phyloP scores from a whole-genome alignment of 2,113 vertebrate species.

The Phaethon lepturus region DNA sequence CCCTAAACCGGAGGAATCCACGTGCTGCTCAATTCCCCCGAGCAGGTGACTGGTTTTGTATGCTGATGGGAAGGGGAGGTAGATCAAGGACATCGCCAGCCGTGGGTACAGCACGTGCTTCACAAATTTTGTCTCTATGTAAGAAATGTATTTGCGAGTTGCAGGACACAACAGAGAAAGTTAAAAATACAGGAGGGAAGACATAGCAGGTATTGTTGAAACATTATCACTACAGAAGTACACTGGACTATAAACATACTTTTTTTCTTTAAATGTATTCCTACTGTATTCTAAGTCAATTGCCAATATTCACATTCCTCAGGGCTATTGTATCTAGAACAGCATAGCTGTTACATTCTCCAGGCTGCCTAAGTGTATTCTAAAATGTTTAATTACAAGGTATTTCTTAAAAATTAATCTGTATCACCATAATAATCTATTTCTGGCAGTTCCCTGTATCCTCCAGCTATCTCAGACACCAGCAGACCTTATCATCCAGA shows the following conservation, averaged over 20 bases:
- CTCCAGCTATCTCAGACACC: background rate
- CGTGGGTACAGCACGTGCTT: rapidly evolving
- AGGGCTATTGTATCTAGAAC: background rate
- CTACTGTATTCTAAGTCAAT: background rate
- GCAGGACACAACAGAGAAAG: background rate
- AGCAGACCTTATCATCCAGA: rapidly evolving
- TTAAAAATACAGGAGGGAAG: background rate
- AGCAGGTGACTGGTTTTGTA: no score
- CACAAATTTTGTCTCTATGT: rapidly evolving
- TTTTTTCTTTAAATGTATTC: no score
- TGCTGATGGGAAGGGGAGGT: rapidly evolving
- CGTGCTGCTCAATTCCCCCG: background rate
- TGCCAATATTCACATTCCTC: background rate
- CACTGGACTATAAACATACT: background rate
- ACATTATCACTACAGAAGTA: background rate
- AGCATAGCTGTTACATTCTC: no score
- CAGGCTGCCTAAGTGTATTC: no score
- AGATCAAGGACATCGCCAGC: rapidly evolving
- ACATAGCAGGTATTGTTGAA: background rate
- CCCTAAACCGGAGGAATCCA: background rate
- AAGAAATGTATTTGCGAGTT: background rate
- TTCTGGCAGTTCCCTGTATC: background rate
- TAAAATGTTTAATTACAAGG: background rate
- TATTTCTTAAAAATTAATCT: background rate
- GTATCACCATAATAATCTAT: background rate